These are phyloP conservation scores for Lasioglossum vierecki DNA, from an alignment of 2,888 invertebrate genomes.

Conservation along the genomic window DNA sequence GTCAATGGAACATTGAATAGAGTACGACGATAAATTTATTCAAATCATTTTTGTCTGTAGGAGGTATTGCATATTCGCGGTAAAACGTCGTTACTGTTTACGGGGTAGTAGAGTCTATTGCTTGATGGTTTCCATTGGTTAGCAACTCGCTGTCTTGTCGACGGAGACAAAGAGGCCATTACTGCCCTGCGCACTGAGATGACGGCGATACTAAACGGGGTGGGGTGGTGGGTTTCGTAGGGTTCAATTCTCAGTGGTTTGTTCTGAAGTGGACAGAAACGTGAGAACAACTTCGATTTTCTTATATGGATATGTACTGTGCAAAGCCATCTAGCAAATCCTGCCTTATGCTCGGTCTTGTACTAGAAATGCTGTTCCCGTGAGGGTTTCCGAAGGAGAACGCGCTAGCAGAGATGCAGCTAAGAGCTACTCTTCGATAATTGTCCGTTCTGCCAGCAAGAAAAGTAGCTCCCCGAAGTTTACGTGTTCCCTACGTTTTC, in stretches of 20 bases:
- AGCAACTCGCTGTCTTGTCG: background rate
- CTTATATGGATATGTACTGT: background rate
- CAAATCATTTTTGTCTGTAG: too few species aligned
- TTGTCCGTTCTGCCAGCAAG: background rate
- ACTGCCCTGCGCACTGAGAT: background rate
- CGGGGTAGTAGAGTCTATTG: background rate
- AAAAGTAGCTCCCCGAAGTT: background rate
- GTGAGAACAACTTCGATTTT: constrained; percentile 1
- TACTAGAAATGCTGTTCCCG: background rate
- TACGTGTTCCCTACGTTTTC: background rate
- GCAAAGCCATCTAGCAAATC: background rate
- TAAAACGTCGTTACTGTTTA: background rate
- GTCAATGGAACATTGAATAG: too few species aligned
- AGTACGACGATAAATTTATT: too few species aligned
- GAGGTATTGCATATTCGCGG: too few species aligned
- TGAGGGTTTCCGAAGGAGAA: background rate
- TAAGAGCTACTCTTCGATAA: constrained; percentile 1
- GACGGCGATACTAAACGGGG: background rate
- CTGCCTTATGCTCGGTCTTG: background rate
- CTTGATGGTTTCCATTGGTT: background rate
- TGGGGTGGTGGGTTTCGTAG: background rate
- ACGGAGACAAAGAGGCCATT: background rate
- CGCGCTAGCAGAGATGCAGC: background rate
- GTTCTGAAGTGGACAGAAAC: constrained; percentile 3
- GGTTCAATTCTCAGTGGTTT: background rate